phyloP scores from a whole-genome alignment of 2,888 invertebrate species.

The Magallana nippona region DNA sequence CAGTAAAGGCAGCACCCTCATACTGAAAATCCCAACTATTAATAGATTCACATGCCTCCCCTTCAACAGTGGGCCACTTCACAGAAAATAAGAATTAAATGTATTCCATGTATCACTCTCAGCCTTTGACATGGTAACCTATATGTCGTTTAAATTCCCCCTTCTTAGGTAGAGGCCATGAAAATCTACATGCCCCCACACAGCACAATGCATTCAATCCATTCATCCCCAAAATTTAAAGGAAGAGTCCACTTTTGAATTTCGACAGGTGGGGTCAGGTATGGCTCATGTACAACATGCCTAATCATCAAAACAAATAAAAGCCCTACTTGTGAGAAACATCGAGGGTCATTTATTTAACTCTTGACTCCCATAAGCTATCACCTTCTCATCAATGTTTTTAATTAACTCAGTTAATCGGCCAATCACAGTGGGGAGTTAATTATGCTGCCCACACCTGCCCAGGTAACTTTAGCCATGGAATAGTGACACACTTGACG shows the following conservation, averaged over 20 bases:
- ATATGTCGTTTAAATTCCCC: slow-evolving; percentile 8
- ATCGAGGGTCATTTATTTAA: not conserved
- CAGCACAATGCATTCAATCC: slow-evolving; percentile 9
- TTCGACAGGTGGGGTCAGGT: slow-evolving; percentile 24
- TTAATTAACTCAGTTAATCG: not conserved
- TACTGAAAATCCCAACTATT: slow-evolving; percentile 12
- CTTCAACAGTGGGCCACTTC: not conserved
- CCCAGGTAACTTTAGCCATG: not conserved
- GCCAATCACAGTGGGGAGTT: not conserved
- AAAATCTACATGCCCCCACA: slow-evolving; percentile 20
- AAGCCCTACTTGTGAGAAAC: not conserved
- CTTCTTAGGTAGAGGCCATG: not conserved
- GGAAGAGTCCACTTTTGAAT: slow-evolving; percentile 33
- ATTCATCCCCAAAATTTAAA: slow-evolving; percentile 32
- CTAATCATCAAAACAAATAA: slow-evolving; percentile 18
- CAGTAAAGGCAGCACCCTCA: slow-evolving; percentile 22
- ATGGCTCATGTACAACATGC: slow-evolving; percentile 13
- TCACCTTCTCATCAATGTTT: not conserved
- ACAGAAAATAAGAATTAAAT: not conserved
- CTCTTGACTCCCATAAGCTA: not conserved
- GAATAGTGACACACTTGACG: not conserved
- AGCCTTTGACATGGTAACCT: slow-evolving; percentile 16
- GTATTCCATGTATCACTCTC: not conserved
- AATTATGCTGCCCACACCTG: slow-evolving; percentile 2
- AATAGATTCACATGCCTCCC: slow-evolving; percentile 21